These are phyloP conservation scores for Boleophthalmus pectinirostris DNA, from an alignment of 2,113 vertebrate genomes.

Conservation along the genomic window DNA sequence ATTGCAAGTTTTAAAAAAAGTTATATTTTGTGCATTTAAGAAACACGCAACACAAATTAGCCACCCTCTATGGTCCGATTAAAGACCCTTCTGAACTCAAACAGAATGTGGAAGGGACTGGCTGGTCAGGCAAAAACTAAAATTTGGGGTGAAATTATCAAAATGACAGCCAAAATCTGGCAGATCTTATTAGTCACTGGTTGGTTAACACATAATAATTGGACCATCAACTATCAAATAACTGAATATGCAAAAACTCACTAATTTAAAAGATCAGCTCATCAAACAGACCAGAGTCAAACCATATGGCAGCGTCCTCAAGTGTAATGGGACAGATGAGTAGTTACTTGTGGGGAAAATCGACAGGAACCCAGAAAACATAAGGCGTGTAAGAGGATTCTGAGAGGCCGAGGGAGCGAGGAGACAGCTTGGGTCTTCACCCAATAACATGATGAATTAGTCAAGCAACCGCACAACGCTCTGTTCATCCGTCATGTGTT, in stretches of 20 bases:
- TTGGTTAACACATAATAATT: too few relatives aligned
- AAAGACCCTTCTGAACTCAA: too few relatives aligned
- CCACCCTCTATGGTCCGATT: too few relatives aligned
- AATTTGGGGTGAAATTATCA: too few relatives aligned
- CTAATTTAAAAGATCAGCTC: constrained; percentile 23
- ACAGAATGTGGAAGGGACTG: too few relatives aligned
- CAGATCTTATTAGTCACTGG: too few relatives aligned
- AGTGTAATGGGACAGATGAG: constrained; percentile 20
- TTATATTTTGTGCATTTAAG: too few relatives aligned
- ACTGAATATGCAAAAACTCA: not conserved
- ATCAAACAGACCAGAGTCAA: constrained; percentile 43
- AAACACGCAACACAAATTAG: too few relatives aligned
- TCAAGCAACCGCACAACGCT: constrained; percentile 11
- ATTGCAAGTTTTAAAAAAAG: too few relatives aligned
- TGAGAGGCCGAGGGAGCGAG: constrained; percentile 8
- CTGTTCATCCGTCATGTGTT: constrained; percentile 9
- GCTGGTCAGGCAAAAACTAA: too few relatives aligned
- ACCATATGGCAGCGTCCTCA: constrained; percentile 42
- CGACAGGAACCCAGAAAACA: constrained; percentile 20
- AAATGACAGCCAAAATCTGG: too few relatives aligned
- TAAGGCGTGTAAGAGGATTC: constrained; percentile 5
- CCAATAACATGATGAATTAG: constrained; percentile 24
- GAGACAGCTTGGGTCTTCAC: constrained; percentile 12
- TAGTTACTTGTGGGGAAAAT: constrained; percentile 28
- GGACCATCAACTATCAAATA: not conserved